These are phyloP conservation scores for Cylloceria caligata DNA, from an alignment of 2,888 invertebrate genomes.

Conservation along the genomic window DNA sequence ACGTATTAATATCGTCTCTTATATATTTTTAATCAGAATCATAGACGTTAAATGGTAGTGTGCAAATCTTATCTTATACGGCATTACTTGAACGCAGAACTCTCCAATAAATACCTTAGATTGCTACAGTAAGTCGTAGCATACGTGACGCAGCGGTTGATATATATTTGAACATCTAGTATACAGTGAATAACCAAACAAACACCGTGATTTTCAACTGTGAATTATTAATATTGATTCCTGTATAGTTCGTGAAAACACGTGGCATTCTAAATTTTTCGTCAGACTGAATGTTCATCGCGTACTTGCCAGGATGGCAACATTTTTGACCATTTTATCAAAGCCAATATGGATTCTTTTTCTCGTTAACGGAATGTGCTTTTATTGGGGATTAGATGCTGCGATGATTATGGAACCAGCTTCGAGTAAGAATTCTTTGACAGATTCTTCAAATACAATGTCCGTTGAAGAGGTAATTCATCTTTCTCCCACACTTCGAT, in stretches of 20 bases:
- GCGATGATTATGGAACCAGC: not conserved
- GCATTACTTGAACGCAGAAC: slow-evolving; percentile 3
- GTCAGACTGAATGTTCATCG: not conserved
- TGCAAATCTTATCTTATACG: slow-evolving; percentile 12
- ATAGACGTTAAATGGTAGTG: not conserved
- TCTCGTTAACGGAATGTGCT: not conserved
- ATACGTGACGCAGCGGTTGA: not conserved
- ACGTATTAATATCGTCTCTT: slow-evolving; percentile 16
- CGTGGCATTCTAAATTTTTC: not conserved
- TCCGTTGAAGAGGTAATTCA: not conserved
- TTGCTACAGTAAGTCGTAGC: slow-evolving; percentile 3
- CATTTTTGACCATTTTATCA: not conserved
- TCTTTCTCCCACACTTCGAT: too few relatives aligned
- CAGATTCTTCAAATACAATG: not conserved
- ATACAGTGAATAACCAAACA: not conserved
- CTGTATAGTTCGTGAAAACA: not conserved
- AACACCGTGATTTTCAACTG: not conserved
- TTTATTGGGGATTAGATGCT: not conserved
- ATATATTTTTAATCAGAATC: not conserved
- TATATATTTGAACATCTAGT: not conserved
- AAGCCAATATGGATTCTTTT: not conserved
- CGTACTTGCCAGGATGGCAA: not conserved
- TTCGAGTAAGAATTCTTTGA: not conserved
- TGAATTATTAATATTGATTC: not conserved
- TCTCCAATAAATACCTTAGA: not conserved